These are phyloP conservation scores for Drosophila insularis DNA, from an alignment of 1,140 invertebrate genomes.

Conservation along the genomic window DNA sequence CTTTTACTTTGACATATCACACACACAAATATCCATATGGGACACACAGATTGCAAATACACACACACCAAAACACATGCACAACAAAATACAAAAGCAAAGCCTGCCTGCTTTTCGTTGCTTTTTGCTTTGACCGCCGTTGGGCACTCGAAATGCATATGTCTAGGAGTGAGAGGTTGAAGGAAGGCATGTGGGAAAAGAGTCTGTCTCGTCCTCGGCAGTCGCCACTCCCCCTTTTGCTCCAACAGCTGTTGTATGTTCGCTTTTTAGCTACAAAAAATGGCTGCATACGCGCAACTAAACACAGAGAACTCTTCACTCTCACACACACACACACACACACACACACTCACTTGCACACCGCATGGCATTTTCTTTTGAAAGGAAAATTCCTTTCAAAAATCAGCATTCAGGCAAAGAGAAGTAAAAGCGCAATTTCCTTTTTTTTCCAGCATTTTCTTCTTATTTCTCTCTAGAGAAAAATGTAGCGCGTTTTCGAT, in stretches of 20 bases:
- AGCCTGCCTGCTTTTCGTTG: conserved; percentile 39
- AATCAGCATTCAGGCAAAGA: conserved; percentile 67
- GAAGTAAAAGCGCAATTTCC: conserved; percentile 73
- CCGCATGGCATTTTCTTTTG: conserved; percentile 61
- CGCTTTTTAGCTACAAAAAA: conserved; percentile 70
- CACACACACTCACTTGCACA: neutral
- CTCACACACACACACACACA: conserved; percentile 10
- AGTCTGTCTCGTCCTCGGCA: conserved; percentile 13
- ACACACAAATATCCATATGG: conserved; percentile 19
- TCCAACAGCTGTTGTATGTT: conserved; percentile 29
- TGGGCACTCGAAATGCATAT: conserved; percentile 72
- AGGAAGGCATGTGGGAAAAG: conserved; percentile 7
- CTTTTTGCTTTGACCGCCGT: conserved; percentile 74
- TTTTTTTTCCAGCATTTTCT: conserved; percentile 7
- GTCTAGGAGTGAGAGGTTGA: neutral
- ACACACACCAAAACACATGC: conserved; percentile 11
- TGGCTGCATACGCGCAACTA: conserved; percentile 72
- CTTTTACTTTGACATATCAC: conserved; percentile 75
- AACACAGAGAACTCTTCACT: conserved; percentile 58
- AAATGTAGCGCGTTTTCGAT: neutral
- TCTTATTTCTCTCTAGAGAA: neutral
- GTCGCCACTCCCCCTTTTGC: conserved; percentile 5
- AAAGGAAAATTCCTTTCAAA: conserved; percentile 51
- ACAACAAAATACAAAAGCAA: conserved; percentile 59
- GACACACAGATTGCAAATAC: conserved; percentile 11